Conservation (phyloP, 1,140 invertebrate genomes). For the Globodera ellingtonae region DNA sequence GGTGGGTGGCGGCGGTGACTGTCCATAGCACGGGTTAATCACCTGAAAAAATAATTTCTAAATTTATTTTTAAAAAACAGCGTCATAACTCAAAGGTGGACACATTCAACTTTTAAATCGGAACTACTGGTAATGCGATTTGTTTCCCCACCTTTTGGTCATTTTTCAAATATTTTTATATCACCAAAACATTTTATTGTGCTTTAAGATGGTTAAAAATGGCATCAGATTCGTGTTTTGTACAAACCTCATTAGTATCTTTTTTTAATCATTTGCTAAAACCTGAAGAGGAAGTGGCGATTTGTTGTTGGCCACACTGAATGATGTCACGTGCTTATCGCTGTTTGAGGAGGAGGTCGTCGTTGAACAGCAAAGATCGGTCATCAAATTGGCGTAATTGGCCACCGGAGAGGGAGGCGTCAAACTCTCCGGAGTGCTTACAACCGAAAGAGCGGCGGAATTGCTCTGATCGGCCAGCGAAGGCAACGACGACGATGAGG, state of each 20-base stretch:
- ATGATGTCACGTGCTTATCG: not conserved
- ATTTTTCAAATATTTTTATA: too few species aligned
- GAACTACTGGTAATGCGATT: too few species aligned
- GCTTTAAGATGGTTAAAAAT: not conserved
- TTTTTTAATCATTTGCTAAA: too few species aligned
- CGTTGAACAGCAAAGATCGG: not conserved
- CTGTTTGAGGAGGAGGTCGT: not conserved
- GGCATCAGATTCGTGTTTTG: too few species aligned
- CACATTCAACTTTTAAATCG: too few species aligned
- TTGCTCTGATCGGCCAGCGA: not conserved
- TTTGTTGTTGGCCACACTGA: not conserved
- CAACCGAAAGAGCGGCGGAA: not conserved
- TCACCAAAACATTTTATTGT: too few species aligned
- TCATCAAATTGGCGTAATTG: not conserved
- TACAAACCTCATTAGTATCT: too few species aligned
- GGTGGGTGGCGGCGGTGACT: not conserved
- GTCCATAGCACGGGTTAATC: not conserved
- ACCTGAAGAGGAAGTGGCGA: not conserved
- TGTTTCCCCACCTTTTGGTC: too few species aligned
- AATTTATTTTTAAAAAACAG: not conserved
- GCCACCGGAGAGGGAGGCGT: not conserved
- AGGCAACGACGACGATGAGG: not conserved
- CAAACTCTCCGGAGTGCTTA: not conserved
- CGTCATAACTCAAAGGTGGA: too few species aligned
- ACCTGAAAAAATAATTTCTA: not conserved